Base-by-base conservation (phyloP, 2,888 invertebrate genomes). In the Mayetiola destructor region DNA sequence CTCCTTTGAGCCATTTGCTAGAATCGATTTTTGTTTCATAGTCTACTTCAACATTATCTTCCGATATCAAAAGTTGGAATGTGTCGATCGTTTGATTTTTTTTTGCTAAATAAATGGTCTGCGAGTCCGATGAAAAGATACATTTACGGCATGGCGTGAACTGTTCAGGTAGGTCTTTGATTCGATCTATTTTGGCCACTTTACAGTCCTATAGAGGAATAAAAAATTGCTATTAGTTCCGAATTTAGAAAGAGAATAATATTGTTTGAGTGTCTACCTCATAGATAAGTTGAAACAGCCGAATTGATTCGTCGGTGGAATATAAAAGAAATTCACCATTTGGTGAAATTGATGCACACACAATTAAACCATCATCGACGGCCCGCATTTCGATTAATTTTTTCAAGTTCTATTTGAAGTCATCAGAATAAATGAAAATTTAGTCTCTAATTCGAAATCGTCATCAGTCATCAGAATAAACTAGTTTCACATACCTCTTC, bases 291-390 rank as follows among this genome's bases (percentile, higher is more conserved):
- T 77, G 76, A 59, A 85, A 84, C 59, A 91, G 73, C 58, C 85
- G 77, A 29, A 88, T 69, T 58, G 80, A 73, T 55, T 69, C 75
- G 27, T 76, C 73, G 0, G 88, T 88, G 0, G 89, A 84, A 68
- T 88, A 90, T 6, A 84, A 80, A 20, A 93, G 75, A 72, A 82
- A 80, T 60, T 79, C 76, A 1, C 84, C 85, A 66, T 83, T 77
- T 2, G 79, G 77, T 4, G 88, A 86, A 6, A 91, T 72, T 12
- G 80, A 78, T 61, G 82, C 80, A 61, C 84, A 84, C 6, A 80
- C 72, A 29, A 92, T 81, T n/a, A 76, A 76, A 63, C 84, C 84
- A 2, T 77, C 76, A 12, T 76, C 72, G 64, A 81, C 79, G 5
- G 83, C 79, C 62, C 80, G 78, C 30, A 92, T 68, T 59, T 82